Conservation (phyloP, 2,113 vertebrate species). For the Oncorhynchus tshawytscha region DNA sequence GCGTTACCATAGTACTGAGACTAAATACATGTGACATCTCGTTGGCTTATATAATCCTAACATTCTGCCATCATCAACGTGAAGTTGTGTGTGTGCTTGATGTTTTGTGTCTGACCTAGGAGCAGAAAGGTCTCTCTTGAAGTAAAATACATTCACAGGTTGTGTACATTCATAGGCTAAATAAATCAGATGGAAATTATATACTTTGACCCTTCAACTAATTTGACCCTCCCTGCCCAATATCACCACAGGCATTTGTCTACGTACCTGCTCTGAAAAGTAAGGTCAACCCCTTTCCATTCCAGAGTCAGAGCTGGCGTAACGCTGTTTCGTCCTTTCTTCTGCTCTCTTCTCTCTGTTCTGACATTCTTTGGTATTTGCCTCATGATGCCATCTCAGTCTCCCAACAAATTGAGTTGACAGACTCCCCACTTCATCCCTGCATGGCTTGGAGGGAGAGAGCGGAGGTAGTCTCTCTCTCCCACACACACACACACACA, state of each 20-base stretch:
- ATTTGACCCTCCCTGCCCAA: no score
- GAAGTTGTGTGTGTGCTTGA: background rate
- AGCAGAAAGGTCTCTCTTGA: no score
- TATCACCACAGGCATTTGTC: no score
- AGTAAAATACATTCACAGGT: no score
- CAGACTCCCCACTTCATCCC: conserved; percentile 48
- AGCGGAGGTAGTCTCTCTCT: conserved; percentile 6
- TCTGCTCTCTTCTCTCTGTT: conserved; percentile 2
- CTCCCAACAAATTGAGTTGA: conserved; percentile 59
- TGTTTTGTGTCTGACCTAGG: no score
- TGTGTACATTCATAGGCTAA: no score
- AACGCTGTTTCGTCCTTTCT: background rate
- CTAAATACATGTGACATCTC: background rate
- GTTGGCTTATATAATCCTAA: background rate
- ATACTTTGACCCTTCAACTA: no score
- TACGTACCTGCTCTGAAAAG: background rate
- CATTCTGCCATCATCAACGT: background rate
- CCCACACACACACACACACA: background rate
- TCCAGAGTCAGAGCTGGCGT: background rate
- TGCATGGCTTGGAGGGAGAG: conserved; percentile 43
- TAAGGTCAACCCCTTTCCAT: background rate
- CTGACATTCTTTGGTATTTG: conserved; percentile 19
- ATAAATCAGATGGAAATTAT: no score
- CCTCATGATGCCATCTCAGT: conserved; percentile 46
- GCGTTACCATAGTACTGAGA: background rate